Evolutionary conservation across 2,797 vertebrate genomes (phyloP).

Genomic region (Thaleichthys pacificus): DNA sequence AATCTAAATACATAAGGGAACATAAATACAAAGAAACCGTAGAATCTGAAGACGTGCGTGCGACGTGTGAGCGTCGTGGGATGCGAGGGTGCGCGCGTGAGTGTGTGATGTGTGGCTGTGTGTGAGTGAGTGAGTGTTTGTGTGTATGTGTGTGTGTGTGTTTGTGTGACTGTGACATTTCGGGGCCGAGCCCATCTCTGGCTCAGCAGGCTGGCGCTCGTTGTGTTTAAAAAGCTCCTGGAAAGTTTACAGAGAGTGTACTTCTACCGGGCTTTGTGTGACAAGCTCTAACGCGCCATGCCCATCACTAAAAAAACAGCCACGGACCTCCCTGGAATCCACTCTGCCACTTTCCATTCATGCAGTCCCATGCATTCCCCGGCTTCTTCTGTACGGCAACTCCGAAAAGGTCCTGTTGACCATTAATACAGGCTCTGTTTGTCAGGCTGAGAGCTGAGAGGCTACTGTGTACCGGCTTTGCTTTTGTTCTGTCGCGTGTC

Average conservation of each 20-base stretch:
- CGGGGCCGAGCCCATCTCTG: conserved; percentile 66
- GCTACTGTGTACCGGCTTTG: conserved; percentile 56
- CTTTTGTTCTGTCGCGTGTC: conserved; percentile 45
- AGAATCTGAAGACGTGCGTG: conserved; percentile 60
- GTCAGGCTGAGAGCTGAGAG: conserved; percentile 55
- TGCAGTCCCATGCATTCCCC: conserved; percentile 68
- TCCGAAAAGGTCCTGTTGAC: conserved; percentile 52
- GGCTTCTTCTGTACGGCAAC: conserved; percentile 49
- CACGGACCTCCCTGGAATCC: conserved; percentile 80
- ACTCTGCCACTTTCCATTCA: conserved; percentile 80
- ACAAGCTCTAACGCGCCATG: conserved; percentile 81
- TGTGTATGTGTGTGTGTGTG: conserved; percentile 22
- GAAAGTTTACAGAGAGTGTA: conserved; percentile 84
- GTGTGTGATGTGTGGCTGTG: neutral
- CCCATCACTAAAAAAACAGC: conserved; percentile 78
- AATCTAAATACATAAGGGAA: conserved; percentile 83
- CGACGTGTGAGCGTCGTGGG: conserved; percentile 10
- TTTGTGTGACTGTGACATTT: conserved; percentile 66
- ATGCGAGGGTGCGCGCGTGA: neutral
- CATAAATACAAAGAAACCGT: conserved; percentile 78
- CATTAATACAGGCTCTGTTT: conserved; percentile 62
- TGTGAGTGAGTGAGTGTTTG: conserved; percentile 23
- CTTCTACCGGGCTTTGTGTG: conserved; percentile 80
- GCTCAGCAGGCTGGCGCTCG: conserved; percentile 76
- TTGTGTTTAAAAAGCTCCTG: conserved; percentile 82